phyloP scores from a whole-genome alignment of 2,113 vertebrate genomes.

The Bufo bufo region DNA sequence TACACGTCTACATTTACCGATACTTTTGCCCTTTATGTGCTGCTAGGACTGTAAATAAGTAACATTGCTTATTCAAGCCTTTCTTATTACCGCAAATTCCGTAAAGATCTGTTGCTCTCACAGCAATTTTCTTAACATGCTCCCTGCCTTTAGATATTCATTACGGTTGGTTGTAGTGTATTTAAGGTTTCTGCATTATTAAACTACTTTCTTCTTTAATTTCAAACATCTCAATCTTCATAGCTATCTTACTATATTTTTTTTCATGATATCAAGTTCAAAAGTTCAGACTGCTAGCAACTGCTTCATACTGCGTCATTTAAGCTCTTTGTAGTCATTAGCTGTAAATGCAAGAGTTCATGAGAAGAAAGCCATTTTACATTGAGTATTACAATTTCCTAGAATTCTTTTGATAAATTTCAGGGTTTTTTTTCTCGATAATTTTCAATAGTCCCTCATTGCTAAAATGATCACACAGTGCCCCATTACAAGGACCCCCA shows the following conservation, averaged over 20 bases:
- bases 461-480: not conserved
- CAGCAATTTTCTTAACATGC: not conserved
- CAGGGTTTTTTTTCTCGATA: not conserved
- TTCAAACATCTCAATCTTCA: slow-evolving; percentile 20
- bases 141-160: slow-evolving; percentile 11
- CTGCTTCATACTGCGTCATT: not conserved
- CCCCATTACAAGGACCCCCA: too few species aligned
- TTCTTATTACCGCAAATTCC: not conserved
- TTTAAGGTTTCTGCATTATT: slow-evolving; percentile 28
- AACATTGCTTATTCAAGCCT: not conserved
- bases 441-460: not conserved
- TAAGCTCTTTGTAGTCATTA: not conserved
- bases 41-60: slow-evolving; percentile 10
- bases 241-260: slow-evolving; percentile 5
- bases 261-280: slow-evolving; percentile 3
- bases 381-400: not conserved
- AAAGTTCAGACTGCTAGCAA: slow-evolving; percentile 21
- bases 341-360: not conserved
- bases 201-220: slow-evolving; percentile 17
- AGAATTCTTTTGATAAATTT: not conserved
- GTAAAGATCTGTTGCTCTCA: not conserved
- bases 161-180: not conserved
- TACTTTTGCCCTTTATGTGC: not conserved
- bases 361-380: not conserved
- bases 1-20: not conserved